Conservation (phyloP, 2,113 vertebrate genomes). For the Cinclus mexicanus region DNA sequence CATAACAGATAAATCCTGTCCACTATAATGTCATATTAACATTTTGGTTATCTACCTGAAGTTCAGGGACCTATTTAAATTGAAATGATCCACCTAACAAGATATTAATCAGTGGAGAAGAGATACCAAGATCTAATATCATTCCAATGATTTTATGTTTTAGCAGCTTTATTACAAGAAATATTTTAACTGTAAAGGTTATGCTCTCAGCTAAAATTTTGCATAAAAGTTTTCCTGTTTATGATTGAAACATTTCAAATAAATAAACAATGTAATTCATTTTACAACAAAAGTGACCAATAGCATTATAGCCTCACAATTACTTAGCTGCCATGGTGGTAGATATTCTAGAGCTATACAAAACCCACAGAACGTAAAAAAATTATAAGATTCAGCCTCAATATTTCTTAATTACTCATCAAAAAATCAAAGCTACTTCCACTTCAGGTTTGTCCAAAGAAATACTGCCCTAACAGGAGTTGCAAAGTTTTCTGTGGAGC, state of each 20-base stretch:
- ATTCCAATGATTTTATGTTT: neutral
- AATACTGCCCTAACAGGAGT: neutral
- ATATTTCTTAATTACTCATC: slow-evolving; percentile 10
- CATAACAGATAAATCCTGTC: slow-evolving; percentile 58
- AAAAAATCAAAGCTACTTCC: slow-evolving; percentile 30
- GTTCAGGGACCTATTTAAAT: slow-evolving; percentile 19
- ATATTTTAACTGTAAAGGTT: neutral
- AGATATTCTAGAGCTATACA: neutral
- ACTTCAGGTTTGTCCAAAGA: neutral
- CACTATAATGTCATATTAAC: slow-evolving; percentile 17
- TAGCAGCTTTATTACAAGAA: neutral
- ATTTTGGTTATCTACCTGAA: slow-evolving; percentile 22
- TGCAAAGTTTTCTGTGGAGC: neutral
- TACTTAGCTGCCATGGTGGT: neutral
- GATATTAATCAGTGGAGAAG: neutral
- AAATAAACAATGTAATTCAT: neutral
- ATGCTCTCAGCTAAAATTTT: neutral
- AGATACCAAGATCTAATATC: neutral
- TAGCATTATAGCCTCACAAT: neutral
- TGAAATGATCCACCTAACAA: neutral
- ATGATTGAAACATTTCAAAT: neutral
- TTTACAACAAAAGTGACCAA: neutral
- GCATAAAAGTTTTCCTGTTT: neutral
- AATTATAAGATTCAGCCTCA: neutral
- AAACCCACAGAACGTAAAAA: neutral